These are phyloP conservation scores for Hippocampus mohnikei DNA, from an alignment of 2,113 vertebrate genomes.

Conservation along the genomic window DNA sequence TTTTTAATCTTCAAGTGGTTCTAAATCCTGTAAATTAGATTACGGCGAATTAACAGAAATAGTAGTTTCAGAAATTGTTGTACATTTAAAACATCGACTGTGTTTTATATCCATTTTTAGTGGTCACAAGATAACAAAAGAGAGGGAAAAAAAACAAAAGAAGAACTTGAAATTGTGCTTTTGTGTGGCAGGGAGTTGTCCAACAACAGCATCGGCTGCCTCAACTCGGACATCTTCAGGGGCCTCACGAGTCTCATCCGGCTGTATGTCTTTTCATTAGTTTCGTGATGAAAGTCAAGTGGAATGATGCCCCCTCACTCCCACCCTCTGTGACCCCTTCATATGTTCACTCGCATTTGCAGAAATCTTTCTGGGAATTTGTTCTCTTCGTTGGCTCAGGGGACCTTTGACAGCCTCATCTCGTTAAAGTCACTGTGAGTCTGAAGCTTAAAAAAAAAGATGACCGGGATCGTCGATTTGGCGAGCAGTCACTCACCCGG, in stretches of 20 bases:
- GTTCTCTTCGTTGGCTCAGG: conserved; percentile 89
- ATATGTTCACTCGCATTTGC: conserved; percentile 22
- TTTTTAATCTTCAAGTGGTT: no score
- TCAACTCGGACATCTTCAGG: conserved; percentile 89
- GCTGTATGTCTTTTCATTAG: conserved; percentile 80
- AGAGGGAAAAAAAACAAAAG: background rate
- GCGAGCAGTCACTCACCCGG: background rate
- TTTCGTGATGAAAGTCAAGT: background rate
- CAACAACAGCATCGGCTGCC: conserved; percentile 93
- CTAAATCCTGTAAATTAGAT: no score
- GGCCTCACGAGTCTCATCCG: conserved; percentile 84
- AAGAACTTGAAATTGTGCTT: background rate
- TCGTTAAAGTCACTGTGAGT: conserved; percentile 92
- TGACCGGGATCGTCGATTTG: no score
- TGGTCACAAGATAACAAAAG: background rate
- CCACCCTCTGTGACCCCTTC: no score
- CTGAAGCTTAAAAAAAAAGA: background rate
- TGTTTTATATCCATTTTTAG: no score
- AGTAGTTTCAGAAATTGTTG: background rate
- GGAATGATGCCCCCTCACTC: background rate
- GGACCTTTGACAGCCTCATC: conserved; percentile 87
- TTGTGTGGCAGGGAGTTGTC: conserved; percentile 81
- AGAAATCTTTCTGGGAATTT: conserved; percentile 95
- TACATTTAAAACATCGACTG: background rate
- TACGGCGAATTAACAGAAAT: no score